Base-by-base conservation (phyloP, 2,113 vertebrate genomes). In the Tachuris rubrigastra region DNA sequence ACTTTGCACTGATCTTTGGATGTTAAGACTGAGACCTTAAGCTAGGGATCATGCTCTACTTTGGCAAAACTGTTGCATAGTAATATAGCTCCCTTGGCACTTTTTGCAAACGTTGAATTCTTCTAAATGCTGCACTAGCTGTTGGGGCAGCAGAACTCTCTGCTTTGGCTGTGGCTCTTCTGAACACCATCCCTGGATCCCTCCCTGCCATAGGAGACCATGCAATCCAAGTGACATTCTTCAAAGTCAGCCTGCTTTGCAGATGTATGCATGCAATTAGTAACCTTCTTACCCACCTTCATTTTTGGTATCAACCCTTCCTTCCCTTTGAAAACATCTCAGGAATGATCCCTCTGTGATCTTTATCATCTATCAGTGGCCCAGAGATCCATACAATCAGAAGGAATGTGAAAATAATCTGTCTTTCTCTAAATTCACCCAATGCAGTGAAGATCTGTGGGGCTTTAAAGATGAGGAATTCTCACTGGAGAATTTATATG, bases 1-100 rank as follows among this genome's bases (percentile, higher is more conserved):
- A 63, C 84, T 95, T 95, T 92, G 86, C 31, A n/a, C 47, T 82
- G 77, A 75, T 94, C 69, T 89, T 85, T 69, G 52, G 49, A 22
- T 23, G 5, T 78, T 90, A 58, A 87, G 93, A 39, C 53, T 39
- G 74, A 96, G 62, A 79, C 71, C 37, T 85, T 89, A 93, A 94
- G 69, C 31, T 73, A 58, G 82, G 77, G 81, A 87, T 87, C 62
- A 12, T 76, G 58, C 41, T 95, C 62, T 83, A 39, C 85, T 94
- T 91, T 95, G 87, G 41, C 53, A 42, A 65, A 0, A 1, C 66
- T 76, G 15, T 78, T 95, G 84, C 58, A 49, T 17, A 44, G 65
- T 60, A 68, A 62, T 85, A 39, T 37, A 72, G 14, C 22, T 89
- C 86, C 74, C 44, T 44, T 24, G 73, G 52, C 69, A 53, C 41